Conservation (phyloP, 2,113 vertebrate genomes). For the Phylloscopus whistleri region DNA sequence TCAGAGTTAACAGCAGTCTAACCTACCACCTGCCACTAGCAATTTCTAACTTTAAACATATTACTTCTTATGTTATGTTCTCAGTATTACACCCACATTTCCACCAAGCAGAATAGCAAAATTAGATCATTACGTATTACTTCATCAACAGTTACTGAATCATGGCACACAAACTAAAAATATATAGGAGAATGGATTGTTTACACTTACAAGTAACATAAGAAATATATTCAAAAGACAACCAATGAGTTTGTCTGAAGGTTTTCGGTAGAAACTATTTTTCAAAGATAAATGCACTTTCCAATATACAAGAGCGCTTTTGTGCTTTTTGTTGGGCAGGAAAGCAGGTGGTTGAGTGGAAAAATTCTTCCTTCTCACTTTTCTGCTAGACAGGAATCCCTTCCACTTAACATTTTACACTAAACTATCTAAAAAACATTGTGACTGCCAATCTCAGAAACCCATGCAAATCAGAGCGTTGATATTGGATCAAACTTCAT, state of each 20-base stretch:
- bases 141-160: background rate
- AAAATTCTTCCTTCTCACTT: background rate
- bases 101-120: background rate
- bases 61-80: background rate
- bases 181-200: background rate
- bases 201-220: background rate
- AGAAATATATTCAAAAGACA: background rate
- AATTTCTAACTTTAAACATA: background rate
- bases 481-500: background rate
- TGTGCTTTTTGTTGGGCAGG: background rate
- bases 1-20: background rate
- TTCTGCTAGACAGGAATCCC: background rate
- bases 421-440: background rate
- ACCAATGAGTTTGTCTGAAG: background rate
- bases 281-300: background rate
- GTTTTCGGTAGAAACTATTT: background rate
- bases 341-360: background rate
- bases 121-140: background rate
- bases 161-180: background rate
- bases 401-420: background rate
- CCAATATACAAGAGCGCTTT: background rate
- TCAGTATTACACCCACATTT: background rate
- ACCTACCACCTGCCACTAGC: background rate
- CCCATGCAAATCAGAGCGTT: background rate
- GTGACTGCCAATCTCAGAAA: background rate